These are phyloP conservation scores for Aphelinus certus DNA, from an alignment of 1,140 invertebrate species.

Conservation along the genomic window DNA sequence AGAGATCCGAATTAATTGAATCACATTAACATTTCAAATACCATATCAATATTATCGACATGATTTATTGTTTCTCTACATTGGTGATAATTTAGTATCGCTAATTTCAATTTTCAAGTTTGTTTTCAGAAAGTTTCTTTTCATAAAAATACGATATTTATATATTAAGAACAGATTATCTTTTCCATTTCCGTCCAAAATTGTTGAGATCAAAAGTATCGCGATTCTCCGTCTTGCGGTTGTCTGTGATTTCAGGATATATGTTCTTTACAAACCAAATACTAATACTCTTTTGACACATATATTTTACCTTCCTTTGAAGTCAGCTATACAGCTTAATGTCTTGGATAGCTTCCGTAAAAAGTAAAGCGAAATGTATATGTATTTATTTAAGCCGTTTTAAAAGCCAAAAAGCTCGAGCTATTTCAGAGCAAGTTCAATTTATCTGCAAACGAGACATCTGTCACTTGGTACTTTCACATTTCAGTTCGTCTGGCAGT, in stretches of 20 bases:
- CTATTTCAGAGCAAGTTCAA: slow-evolving; percentile 17
- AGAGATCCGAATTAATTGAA: too few species aligned
- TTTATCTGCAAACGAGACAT: slow-evolving; percentile 15
- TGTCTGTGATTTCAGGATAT: background rate
- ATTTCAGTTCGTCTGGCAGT: background rate
- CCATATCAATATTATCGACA: too few species aligned
- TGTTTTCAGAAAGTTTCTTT: too few species aligned
- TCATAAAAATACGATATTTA: too few species aligned
- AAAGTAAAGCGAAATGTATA: background rate
- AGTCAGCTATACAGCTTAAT: slow-evolving; percentile 4
- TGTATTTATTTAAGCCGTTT: background rate
- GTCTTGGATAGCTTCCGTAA: slow-evolving; percentile 4
- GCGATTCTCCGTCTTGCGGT: background rate
- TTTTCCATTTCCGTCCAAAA: background rate
- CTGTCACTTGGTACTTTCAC: slow-evolving; percentile 8
- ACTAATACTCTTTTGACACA: slow-evolving; percentile 2
- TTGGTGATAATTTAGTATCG: too few species aligned
- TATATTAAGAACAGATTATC: too few species aligned
- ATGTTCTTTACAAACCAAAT: background rate
- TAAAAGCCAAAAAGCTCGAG: slow-evolving; percentile 11
- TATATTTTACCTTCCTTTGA: background rate
- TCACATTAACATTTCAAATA: too few species aligned
- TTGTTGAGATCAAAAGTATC: background rate
- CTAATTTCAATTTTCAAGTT: too few species aligned
- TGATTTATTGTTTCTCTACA: too few species aligned